phyloP scores from a whole-genome alignment of 2,113 vertebrate genomes.

The Notiomystis cincta region DNA sequence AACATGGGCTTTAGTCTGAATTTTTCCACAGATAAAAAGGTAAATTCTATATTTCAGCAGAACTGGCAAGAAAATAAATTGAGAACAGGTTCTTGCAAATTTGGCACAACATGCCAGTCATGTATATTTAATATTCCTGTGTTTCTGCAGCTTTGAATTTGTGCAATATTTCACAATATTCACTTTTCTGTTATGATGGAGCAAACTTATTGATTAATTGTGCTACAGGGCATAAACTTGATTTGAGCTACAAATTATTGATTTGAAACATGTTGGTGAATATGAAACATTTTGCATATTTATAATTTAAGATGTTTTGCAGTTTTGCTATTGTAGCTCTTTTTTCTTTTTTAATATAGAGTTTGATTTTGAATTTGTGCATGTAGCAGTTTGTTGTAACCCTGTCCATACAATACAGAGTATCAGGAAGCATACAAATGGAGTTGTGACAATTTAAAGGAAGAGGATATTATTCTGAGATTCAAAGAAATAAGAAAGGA shows the following conservation, averaged over 20 bases:
- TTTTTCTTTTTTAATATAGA: background rate
- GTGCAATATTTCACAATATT: background rate
- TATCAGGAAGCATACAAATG: background rate
- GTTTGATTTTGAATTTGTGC: background rate
- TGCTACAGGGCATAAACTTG: background rate
- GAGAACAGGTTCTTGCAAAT: background rate
- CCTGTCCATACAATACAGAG: background rate
- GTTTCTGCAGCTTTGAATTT: background rate
- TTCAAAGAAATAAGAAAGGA: background rate
- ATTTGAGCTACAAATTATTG: background rate
- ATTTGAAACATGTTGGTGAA: background rate
- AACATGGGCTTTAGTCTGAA: background rate
- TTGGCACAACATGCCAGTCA: background rate
- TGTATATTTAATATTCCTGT: background rate
- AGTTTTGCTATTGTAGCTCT: background rate
- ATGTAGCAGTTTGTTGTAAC: background rate
- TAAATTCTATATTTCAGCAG: background rate
- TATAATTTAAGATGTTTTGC: background rate
- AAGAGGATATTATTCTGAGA: background rate
- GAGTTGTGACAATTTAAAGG: background rate
- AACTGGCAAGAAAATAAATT: background rate
- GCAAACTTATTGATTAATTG: background rate
- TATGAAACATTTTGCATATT: background rate
- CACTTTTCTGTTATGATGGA: background rate
- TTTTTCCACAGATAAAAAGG: background rate